Evolutionary conservation across 2,888 invertebrate genomes (phyloP), one percentile per base, ranked within the genome.

Genomic region (Teleiodes luculella): DNA sequence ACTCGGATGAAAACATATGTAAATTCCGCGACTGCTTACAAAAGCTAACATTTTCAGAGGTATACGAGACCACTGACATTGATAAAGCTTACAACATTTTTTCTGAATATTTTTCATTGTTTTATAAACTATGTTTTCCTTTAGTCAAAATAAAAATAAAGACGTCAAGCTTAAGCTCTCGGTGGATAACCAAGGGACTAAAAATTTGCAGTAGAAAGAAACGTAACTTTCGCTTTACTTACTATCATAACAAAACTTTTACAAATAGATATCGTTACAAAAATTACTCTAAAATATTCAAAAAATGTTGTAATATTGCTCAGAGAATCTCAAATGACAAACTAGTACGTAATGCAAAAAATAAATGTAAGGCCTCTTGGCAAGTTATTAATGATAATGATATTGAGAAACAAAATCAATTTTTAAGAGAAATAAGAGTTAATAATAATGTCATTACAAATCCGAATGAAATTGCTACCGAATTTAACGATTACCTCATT

Each of bases 131-230:
- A 1, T 43, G 43, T 43, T 43, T 43, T 20, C 36, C 36, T 14
- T 2, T 20, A 20, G 11, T 43, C 3, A 43, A 49, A 49, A 20
- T 36, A 13, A 20, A 49, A 49, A 36, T 24, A 24, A 49, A 49
- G 8, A 24, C 6, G 2, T 28, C n/a, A 37, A 3, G 1, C 2
- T 11, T 6, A 1, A 20, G 7, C 2, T 13, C 14, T 14, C 20
- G 18, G 3, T 57, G 53, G 56, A 35, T 56, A 8, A 41, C 57
- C 10, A 46, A 45, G 13, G 54, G 57, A 5, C 13, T 57, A 31
- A 54, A 36, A 41, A 51, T 33, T 45, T 50, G 53, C 31, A 45
- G 39, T 41, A 33, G 8, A 16, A 55, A 45, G n/a, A 57, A 57
- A 28, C 37, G 49, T 14, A 37, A 30, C 0, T 8, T 56, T 11